Evolutionary conservation across 2,888 invertebrate species (phyloP).

Genomic region (Tanytarsus gracilentus): DNA sequence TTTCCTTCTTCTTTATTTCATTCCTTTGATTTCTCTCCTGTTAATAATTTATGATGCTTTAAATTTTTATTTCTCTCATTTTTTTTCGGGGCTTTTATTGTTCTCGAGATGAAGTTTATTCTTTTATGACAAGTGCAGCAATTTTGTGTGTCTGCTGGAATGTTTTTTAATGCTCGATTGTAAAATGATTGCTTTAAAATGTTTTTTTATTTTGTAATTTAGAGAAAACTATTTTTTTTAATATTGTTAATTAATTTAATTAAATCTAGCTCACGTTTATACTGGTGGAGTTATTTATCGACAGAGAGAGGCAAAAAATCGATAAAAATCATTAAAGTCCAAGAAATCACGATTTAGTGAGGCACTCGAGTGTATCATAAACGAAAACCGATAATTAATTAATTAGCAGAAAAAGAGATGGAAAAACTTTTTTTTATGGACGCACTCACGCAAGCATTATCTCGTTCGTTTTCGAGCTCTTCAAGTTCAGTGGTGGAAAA

Average conservation of each 20-base stretch:
- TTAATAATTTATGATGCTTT: conserved; percentile 13
- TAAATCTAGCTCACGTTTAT: too few species aligned
- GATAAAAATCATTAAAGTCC: not conserved
- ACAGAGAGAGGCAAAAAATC: conserved; percentile 8
- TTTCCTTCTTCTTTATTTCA: not conserved
- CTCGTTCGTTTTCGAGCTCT: not conserved
- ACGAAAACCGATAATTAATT: conserved; percentile 25
- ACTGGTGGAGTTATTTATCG: not conserved
- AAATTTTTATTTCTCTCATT: conserved; percentile 9
- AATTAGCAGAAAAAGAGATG: conserved; percentile 10
- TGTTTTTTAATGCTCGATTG: not conserved
- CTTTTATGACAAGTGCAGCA: too few species aligned
- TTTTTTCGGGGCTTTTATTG: conserved; percentile 1
- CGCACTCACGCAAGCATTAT: conserved; percentile 9
- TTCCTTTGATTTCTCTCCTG: conserved; percentile 20
- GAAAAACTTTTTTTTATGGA: not conserved
- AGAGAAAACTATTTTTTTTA: too few species aligned
- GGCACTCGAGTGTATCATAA: conserved; percentile 17
- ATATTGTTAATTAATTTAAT: too few species aligned
- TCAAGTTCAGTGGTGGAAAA: conserved; percentile 1
- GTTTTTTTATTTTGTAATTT: too few species aligned
- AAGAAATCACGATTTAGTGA: conserved; percentile 16
- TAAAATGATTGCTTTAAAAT: not conserved
- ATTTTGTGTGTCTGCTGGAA: not conserved
- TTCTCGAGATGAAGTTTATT: not conserved